These are phyloP conservation scores for Pollachius pollachius DNA, from an alignment of 2,113 vertebrate species.

Conservation along the genomic window DNA sequence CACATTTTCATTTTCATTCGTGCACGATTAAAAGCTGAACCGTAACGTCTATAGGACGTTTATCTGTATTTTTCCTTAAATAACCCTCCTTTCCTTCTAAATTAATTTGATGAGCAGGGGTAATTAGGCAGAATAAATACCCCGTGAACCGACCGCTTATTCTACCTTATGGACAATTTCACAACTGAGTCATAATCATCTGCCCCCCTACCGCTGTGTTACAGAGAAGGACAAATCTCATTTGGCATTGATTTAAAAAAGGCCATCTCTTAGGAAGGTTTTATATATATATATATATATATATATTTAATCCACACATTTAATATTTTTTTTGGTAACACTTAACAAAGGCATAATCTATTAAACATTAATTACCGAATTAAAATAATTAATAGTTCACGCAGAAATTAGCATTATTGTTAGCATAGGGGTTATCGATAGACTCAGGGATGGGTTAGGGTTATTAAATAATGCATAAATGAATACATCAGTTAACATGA, in stretches of 20 bases:
- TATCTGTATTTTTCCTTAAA: background rate
- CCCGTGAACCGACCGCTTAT: slow-evolving; percentile 36
- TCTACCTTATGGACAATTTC: slow-evolving; percentile 43
- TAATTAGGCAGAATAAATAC: slow-evolving; percentile 51
- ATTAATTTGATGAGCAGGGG: slow-evolving; percentile 31
- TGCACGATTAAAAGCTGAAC: too few species aligned
- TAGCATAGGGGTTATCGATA: too few species aligned
- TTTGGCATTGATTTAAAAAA: background rate
- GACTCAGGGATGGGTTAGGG: too few species aligned
- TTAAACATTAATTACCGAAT: too few species aligned
- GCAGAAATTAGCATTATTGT: too few species aligned
- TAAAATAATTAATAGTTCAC: too few species aligned
- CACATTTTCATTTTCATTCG: too few species aligned
- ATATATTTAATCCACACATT: background rate
- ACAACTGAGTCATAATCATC: slow-evolving; percentile 37
- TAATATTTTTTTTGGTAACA: too few species aligned
- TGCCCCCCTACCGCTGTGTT: slow-evolving; percentile 22
- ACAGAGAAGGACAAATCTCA: slow-evolving; percentile 10
- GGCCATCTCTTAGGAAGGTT: background rate
- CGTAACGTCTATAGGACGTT: too few species aligned
- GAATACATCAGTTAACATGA: too few species aligned
- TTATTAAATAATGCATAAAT: too few species aligned
- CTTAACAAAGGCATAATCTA: too few species aligned
- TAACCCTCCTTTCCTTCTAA: background rate
- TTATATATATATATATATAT: background rate